Evolutionary conservation across 2,113 vertebrate species (phyloP).

Genomic region (Dromiciops gliroides): DNA sequence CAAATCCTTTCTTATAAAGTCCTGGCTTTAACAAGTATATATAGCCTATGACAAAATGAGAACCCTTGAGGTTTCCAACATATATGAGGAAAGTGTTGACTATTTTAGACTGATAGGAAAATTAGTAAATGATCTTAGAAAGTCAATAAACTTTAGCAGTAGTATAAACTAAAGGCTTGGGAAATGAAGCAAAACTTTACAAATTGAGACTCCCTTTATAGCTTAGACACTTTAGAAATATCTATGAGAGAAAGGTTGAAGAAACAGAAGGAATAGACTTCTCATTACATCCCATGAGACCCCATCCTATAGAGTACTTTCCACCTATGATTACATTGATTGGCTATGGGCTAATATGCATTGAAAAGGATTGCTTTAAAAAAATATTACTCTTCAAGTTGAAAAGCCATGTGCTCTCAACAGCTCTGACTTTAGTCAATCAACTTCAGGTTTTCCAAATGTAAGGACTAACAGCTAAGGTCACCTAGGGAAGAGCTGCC

Average conservation of each 20-base stretch:
- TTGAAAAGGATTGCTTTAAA: not conserved
- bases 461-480: not conserved
- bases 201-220: not conserved
- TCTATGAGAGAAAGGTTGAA: not conserved
- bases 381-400: not conserved
- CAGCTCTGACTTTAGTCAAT: not conserved
- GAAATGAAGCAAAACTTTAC: conserved; percentile 27
- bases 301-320: not conserved
- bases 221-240: not conserved
- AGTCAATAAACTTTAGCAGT: not conserved
- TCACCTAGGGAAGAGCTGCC: not conserved
- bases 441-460: not conserved
- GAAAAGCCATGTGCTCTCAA: not conserved
- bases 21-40: not conserved
- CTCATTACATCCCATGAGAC: not conserved
- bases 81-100: not conserved
- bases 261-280: not conserved
- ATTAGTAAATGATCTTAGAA: not conserved
- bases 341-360: not conserved
- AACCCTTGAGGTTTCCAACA: not conserved
- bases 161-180: conserved; percentile 1
- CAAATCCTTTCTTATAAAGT: not conserved
- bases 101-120: conserved; percentile 1
- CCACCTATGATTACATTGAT: not conserved
- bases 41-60: not conserved